phyloP scores from a whole-genome alignment of 2,797 vertebrate genomes.

The Alfaro cultratus region DNA sequence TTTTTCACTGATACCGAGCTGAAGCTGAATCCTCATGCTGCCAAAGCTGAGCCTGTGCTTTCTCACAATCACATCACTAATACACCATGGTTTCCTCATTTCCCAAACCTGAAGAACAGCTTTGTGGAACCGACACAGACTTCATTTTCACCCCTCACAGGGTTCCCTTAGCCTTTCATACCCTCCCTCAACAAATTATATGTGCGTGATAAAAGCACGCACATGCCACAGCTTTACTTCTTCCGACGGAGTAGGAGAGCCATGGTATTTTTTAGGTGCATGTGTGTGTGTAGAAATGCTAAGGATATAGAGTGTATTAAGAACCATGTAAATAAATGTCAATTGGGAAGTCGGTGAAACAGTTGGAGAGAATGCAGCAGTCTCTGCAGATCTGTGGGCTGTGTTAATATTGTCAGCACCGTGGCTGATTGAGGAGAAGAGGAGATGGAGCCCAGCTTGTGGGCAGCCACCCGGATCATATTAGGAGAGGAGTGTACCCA shows the following conservation, averaged over 20 bases:
- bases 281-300: constrained; percentile 6
- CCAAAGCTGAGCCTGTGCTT: constrained; percentile 43
- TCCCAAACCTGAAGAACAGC: constrained; percentile 41
- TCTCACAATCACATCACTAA: constrained; percentile 69
- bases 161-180: constrained; percentile 58
- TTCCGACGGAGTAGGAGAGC: constrained; percentile 40
- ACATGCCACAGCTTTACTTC: constrained; percentile 50
- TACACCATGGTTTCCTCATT: constrained; percentile 66
- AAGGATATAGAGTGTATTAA: constrained; percentile 58
- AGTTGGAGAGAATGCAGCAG: constrained; percentile 57
- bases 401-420: constrained; percentile 75
- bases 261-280: constrained; percentile 24
- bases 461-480: constrained; percentile 79
- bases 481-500: constrained; percentile 73
- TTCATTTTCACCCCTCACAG: constrained; percentile 74
- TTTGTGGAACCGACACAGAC: constrained; percentile 52
- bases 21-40: constrained; percentile 39
- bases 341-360: constrained; percentile 66
- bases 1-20: constrained; percentile 42
- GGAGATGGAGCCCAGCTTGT: constrained; percentile 76
- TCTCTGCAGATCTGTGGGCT: constrained; percentile 62
- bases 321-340: constrained; percentile 75
- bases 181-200: constrained; percentile 75
- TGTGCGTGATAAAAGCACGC: constrained; percentile 45
- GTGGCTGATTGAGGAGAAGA: constrained; percentile 74